Conservation (phyloP, 2,888 invertebrate genomes). For the Aromia moschata region DNA sequence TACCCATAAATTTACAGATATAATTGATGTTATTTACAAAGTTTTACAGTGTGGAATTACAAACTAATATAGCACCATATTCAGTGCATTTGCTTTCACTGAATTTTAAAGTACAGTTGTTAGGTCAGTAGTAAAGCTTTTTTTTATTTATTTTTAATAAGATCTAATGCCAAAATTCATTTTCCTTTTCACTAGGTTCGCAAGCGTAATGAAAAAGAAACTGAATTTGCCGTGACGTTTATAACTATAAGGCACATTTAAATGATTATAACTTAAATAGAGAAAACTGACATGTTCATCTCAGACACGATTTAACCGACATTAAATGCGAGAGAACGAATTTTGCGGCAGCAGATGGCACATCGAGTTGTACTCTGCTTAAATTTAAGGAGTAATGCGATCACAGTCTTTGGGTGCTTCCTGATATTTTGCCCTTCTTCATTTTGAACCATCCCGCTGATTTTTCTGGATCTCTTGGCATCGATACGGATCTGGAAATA, state of each 20-base stretch:
- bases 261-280: conserved; percentile 25
- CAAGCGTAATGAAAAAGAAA: conserved; percentile 56
- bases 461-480: conserved; percentile 77
- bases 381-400: conserved; percentile 22
- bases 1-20: conserved; percentile 48
- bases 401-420: conserved; percentile 57
- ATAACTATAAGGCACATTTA: conserved; percentile 38
- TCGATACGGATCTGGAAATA: conserved; percentile 73
- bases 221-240: conserved; percentile 46
- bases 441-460: conserved; percentile 79
- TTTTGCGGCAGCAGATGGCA: conserved; percentile 47
- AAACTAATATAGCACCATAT: conserved; percentile 53
- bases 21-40: conserved; percentile 50
- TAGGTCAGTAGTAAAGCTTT: conserved; percentile 28
- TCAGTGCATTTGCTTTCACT: conserved; percentile 21
- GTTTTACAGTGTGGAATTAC: conserved; percentile 46
- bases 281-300: conserved; percentile 46
- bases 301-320: conserved; percentile 54
- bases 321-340: conserved; percentile 56
- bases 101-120: conserved; percentile 29
- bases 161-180: conserved; percentile 42
- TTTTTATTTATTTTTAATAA: conserved; percentile 20
- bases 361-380: conserved; percentile 43
- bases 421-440: conserved; percentile 64
- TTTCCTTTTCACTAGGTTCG: conserved; percentile 58